Percentiles rank a stretch among this genome's conserved stretches.
These are phyloP conservation scores for Thermophis baileyi DNA, from an alignment of 2,113 vertebrate species.

Conservation along the genomic window DNA sequence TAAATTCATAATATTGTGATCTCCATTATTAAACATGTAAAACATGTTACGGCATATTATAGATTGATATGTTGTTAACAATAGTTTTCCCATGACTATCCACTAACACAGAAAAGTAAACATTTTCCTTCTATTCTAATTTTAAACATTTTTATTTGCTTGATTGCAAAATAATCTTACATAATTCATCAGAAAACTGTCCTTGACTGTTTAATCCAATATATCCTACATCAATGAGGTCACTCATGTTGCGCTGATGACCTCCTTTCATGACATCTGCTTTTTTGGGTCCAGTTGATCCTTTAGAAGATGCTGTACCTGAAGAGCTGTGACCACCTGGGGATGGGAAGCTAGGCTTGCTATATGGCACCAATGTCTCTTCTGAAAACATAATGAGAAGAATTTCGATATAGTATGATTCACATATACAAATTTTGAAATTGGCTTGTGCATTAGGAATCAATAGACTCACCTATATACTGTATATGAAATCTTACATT, in stretches of 20 bases:
- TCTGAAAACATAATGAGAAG: constrained; percentile 70
- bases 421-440: not conserved
- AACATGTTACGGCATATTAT: not conserved
- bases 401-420: not conserved
- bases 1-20: not conserved
- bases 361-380: constrained; percentile 91
- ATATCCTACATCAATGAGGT: constrained; percentile 87
- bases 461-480: not conserved
- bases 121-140: constrained; percentile 1
- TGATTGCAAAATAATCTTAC: constrained; percentile 73
- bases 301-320: constrained; percentile 95
- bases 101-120: constrained; percentile 9
- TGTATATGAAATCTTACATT: not conserved
- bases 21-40: not conserved
- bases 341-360: constrained; percentile 94
- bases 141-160: not conserved
- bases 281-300: constrained; percentile 94
- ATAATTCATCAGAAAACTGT: constrained; percentile 95
- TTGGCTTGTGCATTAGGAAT: not conserved
- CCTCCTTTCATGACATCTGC: constrained; percentile 75
- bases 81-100: not conserved
- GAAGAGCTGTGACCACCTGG: constrained; percentile 95
- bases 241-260: constrained; percentile 84
- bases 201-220: constrained; percentile 88
- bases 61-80: not conserved